Conservation (phyloP, 2,113 vertebrate species). For the Sander vitreus region DNA sequence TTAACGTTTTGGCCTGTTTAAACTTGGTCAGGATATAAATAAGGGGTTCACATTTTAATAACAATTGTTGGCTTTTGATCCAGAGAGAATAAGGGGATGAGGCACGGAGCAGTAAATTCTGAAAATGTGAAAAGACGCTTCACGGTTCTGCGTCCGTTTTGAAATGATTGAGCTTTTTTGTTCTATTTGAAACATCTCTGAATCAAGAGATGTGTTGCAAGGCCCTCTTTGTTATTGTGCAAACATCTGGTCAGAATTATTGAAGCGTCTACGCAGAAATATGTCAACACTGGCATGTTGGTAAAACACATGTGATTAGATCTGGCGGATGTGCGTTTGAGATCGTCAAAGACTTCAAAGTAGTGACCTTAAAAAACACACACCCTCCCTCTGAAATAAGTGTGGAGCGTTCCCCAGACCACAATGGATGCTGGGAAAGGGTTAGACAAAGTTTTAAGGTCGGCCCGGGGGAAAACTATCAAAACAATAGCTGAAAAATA, state of each 20-base stretch:
- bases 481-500: conserved; percentile 26
- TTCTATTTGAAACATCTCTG: conserved; percentile 9
- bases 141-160: neutral
- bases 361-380: neutral
- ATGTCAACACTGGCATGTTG: conserved; percentile 9
- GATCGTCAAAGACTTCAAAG: conserved; percentile 6
- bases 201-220: conserved; percentile 7
- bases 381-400: neutral
- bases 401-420: neutral
- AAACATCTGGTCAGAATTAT: conserved; percentile 53
- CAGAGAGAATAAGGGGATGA: neutral
- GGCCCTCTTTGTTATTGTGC: neutral
- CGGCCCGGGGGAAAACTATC: neutral
- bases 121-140: neutral
- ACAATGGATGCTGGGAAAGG: neutral
- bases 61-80: conserved; percentile 1
- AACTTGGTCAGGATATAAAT: neutral
- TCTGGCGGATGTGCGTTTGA: conserved; percentile 23
- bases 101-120: neutral
- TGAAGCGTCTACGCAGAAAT: conserved; percentile 19
- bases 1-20: neutral
- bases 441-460: neutral
- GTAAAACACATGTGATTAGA: conserved; percentile 4
- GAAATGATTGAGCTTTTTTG: neutral
- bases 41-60: neutral